phyloP scores from a whole-genome alignment of 1,140 invertebrate species.

The Lepidurus arcticus region DNA sequence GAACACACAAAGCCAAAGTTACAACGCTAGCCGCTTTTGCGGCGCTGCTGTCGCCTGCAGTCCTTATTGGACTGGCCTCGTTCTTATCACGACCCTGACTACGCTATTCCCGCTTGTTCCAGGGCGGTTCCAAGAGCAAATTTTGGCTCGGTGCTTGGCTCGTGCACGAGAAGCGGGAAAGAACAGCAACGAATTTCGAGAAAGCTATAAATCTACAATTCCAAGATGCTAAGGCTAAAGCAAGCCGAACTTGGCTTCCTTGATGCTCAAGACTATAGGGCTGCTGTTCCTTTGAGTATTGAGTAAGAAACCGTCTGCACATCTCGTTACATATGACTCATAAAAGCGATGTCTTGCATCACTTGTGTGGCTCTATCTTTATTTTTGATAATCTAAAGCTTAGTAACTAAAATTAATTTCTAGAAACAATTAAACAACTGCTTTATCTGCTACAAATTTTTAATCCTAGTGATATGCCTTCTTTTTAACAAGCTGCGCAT shows the following conservation, averaged over 20 bases:
- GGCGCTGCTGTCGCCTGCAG: not conserved
- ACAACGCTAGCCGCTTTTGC: not conserved
- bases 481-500: no score
- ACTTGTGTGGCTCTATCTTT: not conserved
- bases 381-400: no score
- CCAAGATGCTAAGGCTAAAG: not conserved
- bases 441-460: no score
- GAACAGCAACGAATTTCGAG: not conserved
- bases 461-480: no score
- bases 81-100: not conserved
- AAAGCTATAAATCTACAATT: slow-evolving; percentile 1
- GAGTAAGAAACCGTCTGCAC: not conserved
- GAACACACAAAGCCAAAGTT: not conserved
- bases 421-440: no score
- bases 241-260: not conserved
- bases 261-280: not conserved
- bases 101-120: not conserved
- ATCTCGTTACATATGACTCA: not conserved
- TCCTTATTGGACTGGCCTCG: not conserved
- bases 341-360: not conserved
- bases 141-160: not conserved
- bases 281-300: not conserved
- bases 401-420: no score
- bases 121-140: not conserved
- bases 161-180: not conserved